Percentiles rank a stretch among this genome's conserved stretches.
phyloP scores from a whole-genome alignment of 2,888 invertebrate species.

The Mesochorus sp. region DNA sequence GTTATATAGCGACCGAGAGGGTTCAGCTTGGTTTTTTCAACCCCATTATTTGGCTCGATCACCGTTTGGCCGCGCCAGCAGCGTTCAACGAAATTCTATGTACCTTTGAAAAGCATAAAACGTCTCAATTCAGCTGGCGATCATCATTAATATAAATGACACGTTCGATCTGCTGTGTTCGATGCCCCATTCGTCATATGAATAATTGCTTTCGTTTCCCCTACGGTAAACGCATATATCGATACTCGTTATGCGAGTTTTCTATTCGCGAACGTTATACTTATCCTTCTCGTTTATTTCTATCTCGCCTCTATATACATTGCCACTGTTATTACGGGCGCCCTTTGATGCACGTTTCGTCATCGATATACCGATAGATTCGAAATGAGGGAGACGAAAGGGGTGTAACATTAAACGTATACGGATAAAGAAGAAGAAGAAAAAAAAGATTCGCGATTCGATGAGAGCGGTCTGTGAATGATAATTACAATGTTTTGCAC shows the following conservation, averaged over 20 bases:
- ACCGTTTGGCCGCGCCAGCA: conserved; percentile 35
- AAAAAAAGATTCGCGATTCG: conserved; percentile 23
- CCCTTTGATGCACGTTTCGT: neutral
- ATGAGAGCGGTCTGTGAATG: conserved; percentile 29
- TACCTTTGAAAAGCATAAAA: neutral
- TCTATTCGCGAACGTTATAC: conserved; percentile 12
- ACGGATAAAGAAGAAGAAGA: neutral
- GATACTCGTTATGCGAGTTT: conserved; percentile 21
- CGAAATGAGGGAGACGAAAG: neutral
- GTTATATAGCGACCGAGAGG: neutral
- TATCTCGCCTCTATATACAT: neutral
- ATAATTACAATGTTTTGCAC: conserved; percentile 28
- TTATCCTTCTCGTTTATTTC: neutral
- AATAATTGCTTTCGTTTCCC: conserved; percentile 9
- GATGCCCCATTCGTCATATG: conserved; percentile 1
- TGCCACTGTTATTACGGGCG: neutral
- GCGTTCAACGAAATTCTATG: neutral
- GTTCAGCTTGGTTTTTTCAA: conserved; percentile 13
- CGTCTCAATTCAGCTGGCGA: neutral
- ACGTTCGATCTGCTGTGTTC: neutral
- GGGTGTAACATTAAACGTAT: conserved; percentile 32
- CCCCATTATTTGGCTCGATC: conserved; percentile 8
- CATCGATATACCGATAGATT: conserved; percentile 17
- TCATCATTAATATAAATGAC: conserved; percentile 27
- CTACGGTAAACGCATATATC: conserved; percentile 7